Percentiles rank a stretch among this genome's conserved stretches.
Conservation (phyloP, 92 coral and sea anemone species). For the Porites divaricata region DNA sequence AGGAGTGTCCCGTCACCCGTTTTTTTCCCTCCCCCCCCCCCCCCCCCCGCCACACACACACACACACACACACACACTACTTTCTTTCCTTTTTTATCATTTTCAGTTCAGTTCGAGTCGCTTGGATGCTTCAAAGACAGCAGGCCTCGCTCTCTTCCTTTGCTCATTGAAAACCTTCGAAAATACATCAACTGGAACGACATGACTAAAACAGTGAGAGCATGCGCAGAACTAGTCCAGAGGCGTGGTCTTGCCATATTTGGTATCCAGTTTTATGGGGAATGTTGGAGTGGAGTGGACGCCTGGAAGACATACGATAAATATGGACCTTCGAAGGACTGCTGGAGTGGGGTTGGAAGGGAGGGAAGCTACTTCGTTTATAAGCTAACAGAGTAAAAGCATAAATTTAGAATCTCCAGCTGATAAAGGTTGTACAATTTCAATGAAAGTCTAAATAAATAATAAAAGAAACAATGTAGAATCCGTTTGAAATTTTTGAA, state of each 20-base stretch:
- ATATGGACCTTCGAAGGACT: constrained; percentile 37
- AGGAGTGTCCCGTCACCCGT: neutral
- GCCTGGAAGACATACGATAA: constrained; percentile 26
- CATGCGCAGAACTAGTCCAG: constrained; percentile 41
- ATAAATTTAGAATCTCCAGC: no score
- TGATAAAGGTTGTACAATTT: no score
- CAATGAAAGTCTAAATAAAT: no score
- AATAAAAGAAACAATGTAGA: no score
- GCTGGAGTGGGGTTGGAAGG: constrained; percentile 50
- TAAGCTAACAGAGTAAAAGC: constrained; percentile 22
- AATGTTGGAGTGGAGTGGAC: constrained; percentile 56
- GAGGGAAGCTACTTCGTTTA: constrained; percentile 35
- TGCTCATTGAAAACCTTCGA: constrained; percentile 27
- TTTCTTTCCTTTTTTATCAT: neutral
- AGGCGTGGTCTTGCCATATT: constrained; percentile 13
- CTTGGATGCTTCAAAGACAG: constrained; percentile 44
- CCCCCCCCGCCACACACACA: neutral
- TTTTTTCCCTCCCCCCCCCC: neutral
- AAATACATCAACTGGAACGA: constrained; percentile 42
- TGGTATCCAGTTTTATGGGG: constrained; percentile 60
- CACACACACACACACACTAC: no score
- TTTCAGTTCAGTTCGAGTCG: constrained; percentile 23
- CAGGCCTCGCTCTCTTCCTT: constrained; percentile 35
- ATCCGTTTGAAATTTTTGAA: no score
- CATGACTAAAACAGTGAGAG: constrained; percentile 41